Conservation (phyloP, 1,140 invertebrate genomes). For the Drosophila pectinifera region DNA sequence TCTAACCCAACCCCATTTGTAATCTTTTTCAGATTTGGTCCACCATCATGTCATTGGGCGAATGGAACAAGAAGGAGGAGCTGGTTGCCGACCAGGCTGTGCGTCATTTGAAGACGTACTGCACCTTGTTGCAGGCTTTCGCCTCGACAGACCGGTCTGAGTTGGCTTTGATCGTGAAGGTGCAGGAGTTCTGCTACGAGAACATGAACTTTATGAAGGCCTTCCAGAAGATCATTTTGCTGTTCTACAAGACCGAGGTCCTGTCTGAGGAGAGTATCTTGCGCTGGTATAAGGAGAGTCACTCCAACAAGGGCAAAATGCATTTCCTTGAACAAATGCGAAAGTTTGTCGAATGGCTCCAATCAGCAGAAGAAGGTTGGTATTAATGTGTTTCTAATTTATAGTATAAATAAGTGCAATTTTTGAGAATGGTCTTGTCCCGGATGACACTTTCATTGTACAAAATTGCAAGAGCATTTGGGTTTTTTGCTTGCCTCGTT, state of each 20-base stretch:
- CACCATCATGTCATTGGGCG: conserved; percentile 96
- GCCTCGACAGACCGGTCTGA: conserved; percentile 93
- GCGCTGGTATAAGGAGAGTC: conserved; percentile 97
- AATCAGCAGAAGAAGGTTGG: conserved; percentile 96
- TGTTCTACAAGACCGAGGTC: conserved; percentile 97
- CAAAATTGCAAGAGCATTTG: conserved; percentile 73
- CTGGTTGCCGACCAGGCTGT: conserved; percentile 97
- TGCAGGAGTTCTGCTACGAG: conserved; percentile 99
- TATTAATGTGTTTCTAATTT: not conserved
- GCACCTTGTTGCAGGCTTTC: conserved; percentile 93
- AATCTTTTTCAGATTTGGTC: conserved; percentile 91
- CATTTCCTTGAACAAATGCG: conserved; percentile 99
- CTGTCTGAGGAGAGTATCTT: conserved; percentile 96
- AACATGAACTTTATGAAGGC: conserved; percentile 99
- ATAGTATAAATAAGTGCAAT: conserved; percentile 5
- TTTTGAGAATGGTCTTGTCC: conserved; percentile 47
- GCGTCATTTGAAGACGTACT: conserved; percentile 94
- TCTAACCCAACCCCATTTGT: not conserved
- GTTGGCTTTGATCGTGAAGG: conserved; percentile 93
- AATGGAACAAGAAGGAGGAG: conserved; percentile 99
- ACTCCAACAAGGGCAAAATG: conserved; percentile 97
- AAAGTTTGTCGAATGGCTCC: conserved; percentile 98
- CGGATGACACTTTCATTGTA: conserved; percentile 62
- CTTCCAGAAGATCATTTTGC: conserved; percentile 98
- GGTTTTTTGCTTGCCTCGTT: conserved; percentile 84